These are phyloP conservation scores for Jacana jacana DNA, from an alignment of 2,113 vertebrate species.

Conservation along the genomic window DNA sequence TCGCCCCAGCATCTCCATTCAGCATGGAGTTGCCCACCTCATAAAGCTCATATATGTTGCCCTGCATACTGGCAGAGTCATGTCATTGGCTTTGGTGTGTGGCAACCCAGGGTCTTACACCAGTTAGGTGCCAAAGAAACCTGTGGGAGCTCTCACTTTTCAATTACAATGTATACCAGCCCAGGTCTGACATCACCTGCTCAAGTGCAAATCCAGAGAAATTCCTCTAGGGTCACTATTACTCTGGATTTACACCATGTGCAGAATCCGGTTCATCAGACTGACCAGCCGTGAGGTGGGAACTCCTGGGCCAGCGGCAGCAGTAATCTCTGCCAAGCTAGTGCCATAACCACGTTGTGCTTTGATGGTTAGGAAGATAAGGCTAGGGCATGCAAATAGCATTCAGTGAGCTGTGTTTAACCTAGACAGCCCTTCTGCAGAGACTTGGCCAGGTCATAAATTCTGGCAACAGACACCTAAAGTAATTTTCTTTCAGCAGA, in stretches of 20 bases:
- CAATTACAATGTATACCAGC: background rate
- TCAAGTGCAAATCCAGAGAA: conserved; percentile 14
- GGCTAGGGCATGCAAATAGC: conserved; percentile 8
- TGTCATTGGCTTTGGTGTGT: background rate
- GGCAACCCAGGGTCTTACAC: background rate
- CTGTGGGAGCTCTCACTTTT: background rate
- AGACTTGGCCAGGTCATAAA: conserved; percentile 18
- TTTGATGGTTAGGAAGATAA: conserved; percentile 37
- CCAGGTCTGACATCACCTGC: background rate
- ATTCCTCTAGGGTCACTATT: background rate
- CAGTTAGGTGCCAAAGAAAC: background rate
- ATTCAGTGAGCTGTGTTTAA: background rate
- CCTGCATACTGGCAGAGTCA: background rate
- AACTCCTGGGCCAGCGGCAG: background rate
- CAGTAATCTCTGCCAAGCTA: conserved; percentile 26
- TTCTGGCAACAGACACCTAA: conserved; percentile 24
- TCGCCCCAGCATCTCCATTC: background rate
- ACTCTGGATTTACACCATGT: background rate
- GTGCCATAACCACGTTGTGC: background rate
- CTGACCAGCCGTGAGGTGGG: background rate
- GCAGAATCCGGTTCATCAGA: background rate
- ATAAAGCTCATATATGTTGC: background rate
- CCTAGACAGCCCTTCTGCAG: conserved; percentile 2
- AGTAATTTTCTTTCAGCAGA: conserved; percentile 20
- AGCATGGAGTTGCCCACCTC: background rate